phyloP scores from a whole-genome alignment of 2,113 vertebrate species.

The Charina bottae region DNA sequence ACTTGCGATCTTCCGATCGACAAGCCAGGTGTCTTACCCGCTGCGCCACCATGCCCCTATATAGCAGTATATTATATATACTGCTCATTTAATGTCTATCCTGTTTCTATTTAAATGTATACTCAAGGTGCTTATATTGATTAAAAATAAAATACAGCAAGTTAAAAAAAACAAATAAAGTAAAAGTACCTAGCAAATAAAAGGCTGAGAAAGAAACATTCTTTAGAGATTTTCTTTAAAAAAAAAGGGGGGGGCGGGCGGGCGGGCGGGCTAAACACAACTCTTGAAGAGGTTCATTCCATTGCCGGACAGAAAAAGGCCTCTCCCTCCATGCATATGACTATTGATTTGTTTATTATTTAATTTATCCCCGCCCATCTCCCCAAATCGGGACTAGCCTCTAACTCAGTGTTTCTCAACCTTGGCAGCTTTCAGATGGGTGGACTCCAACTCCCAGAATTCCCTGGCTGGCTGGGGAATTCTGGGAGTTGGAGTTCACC shows the following conservation, averaged over 20 bases:
- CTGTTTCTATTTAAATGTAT: not conserved
- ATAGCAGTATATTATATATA: not conserved
- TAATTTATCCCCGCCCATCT: too few species aligned
- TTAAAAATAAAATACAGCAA: not conserved
- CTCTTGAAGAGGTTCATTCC: not conserved
- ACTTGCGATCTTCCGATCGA: too few species aligned
- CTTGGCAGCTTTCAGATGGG: too few species aligned
- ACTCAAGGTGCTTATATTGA: not conserved
- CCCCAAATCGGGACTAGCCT: too few species aligned
- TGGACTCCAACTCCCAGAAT: too few species aligned
- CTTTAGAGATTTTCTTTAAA: not conserved
- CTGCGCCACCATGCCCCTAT: too few species aligned
- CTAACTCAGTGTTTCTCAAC: too few species aligned
- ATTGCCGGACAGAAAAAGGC: not conserved
- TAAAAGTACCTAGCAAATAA: not conserved
- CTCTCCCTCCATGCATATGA: not conserved
- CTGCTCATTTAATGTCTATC: not conserved
- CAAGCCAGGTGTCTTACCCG: too few species aligned
- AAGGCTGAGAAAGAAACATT: not conserved
- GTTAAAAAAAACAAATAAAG: not conserved
- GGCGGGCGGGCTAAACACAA: not conserved
- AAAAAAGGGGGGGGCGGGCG: not conserved
- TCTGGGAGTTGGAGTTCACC: too few species aligned
- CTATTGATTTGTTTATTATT: too few species aligned
- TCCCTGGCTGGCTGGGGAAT: too few species aligned